Evolutionary conservation across 1,140 invertebrate species (phyloP), one percentile per base, ranked within the genome.

Genomic region (Drosophila mayri): DNA sequence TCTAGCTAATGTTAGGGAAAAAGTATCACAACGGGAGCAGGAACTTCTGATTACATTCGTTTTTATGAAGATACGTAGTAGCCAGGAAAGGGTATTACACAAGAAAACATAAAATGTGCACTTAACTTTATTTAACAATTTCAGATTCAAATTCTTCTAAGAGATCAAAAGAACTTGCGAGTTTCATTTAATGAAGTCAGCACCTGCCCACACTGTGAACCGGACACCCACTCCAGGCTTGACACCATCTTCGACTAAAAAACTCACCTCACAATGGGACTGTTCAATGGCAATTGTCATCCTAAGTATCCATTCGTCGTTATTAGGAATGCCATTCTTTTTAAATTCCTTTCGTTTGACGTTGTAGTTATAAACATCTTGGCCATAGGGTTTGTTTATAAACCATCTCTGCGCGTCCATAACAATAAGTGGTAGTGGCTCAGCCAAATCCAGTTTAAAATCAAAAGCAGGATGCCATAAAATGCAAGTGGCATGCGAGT

Each of bases 261-360:
- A 18, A 49, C 64, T 68, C 38, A 92, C 91, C 87, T 92, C 83
- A 67, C 91, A 92, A 43, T 92, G 73, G 0, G 75, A 43, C n/a
- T 74, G 28, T 32, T 88, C 76, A 11, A 92, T 86, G 38, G 91
- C 84, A 12, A 83, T 46, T 2, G 84, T 76, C 28, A 91, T 54
- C 28, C 70, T 50, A 7, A 90, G 40, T 35, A 68, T 72, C 74
- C 85, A 83, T 30, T 87, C 71, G 28, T 87, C 71, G 50, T 76
- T 77, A 43, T 66, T 38, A 5, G 11, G 3, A 7, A 92, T 54
- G 7, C 44, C 25, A 25, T 54, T 59, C 1, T 12, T 25, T 8
- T 70, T 50, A 22, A 85, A 50, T 12, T 71, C 57, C 6, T 43
- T 14, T 11, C 62, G 71, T 40, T 85, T 87, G 3, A 14, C 16